phyloP scores from a whole-genome alignment of 2,797 vertebrate genomes.

The Arnoldichthys spilopterus region DNA sequence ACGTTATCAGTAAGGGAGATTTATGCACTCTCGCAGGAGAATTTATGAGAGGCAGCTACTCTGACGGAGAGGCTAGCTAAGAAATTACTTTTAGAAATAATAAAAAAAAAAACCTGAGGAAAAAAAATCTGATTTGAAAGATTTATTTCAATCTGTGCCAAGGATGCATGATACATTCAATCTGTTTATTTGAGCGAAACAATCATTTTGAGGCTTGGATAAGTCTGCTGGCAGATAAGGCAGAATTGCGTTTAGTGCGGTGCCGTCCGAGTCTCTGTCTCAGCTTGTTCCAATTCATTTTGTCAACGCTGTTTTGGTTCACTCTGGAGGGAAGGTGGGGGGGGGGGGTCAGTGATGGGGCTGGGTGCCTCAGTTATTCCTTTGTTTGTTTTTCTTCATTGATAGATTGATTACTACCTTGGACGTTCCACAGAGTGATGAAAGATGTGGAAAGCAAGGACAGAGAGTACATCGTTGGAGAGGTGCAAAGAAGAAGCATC shows the following conservation, averaged over 20 bases:
- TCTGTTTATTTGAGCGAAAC: conserved; percentile 83
- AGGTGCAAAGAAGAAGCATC: not conserved
- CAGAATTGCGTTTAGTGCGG: conserved; percentile 71
- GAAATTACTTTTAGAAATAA: conserved; percentile 75
- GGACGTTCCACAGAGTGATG: conserved; percentile 68
- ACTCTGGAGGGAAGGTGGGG: conserved; percentile 4
- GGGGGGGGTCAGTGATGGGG: conserved; percentile 31
- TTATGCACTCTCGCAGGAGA: conserved; percentile 77
- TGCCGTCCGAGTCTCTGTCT: conserved; percentile 50
- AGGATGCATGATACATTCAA: conserved; percentile 81
- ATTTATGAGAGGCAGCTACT: conserved; percentile 79
- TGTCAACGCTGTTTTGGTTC: conserved; percentile 66
- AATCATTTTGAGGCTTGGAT: conserved; percentile 74
- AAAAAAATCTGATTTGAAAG: conserved; percentile 73
- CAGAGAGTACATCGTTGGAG: conserved; percentile 63
- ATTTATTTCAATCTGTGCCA: conserved; percentile 79
- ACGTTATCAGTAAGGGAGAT: conserved; percentile 81
- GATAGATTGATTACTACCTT: conserved; percentile 76
- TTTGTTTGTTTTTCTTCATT: conserved; percentile 73
- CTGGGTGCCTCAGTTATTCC: conserved; percentile 67
- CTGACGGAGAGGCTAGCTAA: conserved; percentile 71
- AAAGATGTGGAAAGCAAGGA: conserved; percentile 67
- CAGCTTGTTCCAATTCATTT: conserved; percentile 67
- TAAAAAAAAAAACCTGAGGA: conserved; percentile 36
- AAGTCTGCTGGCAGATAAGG: conserved; percentile 70